A percentile compares a stretch with the other conserved stretches of the same genome.
Evolutionary conservation across 2,113 vertebrate genomes (phyloP).

Genomic region (Hepsetus odoe): DNA sequence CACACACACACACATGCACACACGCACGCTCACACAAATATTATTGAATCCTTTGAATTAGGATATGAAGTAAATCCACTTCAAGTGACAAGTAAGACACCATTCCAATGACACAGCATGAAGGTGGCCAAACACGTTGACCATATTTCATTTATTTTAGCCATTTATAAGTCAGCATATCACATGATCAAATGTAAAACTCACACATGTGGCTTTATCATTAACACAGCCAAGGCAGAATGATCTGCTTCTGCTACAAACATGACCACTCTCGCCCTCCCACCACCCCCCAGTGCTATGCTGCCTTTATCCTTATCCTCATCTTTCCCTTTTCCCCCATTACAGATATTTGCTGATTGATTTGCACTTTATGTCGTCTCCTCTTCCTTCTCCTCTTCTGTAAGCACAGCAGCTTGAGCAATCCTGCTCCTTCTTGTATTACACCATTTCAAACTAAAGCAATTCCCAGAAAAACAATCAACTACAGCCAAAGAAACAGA

Average conservation of each 20-base stretch:
- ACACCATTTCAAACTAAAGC: neutral
- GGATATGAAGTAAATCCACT: too few relatives aligned
- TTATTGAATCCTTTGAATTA: too few relatives aligned
- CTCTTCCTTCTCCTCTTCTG: constrained; percentile 7
- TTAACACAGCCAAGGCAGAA: too few relatives aligned
- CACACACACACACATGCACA: too few relatives aligned
- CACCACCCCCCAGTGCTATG: constrained; percentile 5
- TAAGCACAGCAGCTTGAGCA: neutral
- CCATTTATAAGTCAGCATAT: too few relatives aligned
- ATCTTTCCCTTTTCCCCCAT: constrained; percentile 26
- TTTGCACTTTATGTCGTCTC: constrained; percentile 11
- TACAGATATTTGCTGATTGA: constrained; percentile 4
- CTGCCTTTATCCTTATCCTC: constrained; percentile 5
- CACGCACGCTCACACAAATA: too few relatives aligned
- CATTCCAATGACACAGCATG: too few relatives aligned
- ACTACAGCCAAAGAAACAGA: neutral
- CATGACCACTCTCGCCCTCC: constrained; percentile 57
- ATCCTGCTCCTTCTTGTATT: neutral
- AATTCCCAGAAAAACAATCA: constrained; percentile 7
- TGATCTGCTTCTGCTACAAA: neutral
- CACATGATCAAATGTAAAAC: too few relatives aligned
- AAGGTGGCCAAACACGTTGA: too few relatives aligned
- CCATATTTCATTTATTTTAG: too few relatives aligned
- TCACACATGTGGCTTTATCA: too few relatives aligned
- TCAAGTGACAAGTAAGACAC: too few relatives aligned